A percentile compares a stretch with the other conserved stretches of the same genome.
Evolutionary conservation across 35 echinoderm and acorn worm genomes (phyloP).

Genomic region (Patiria miniata): DNA sequence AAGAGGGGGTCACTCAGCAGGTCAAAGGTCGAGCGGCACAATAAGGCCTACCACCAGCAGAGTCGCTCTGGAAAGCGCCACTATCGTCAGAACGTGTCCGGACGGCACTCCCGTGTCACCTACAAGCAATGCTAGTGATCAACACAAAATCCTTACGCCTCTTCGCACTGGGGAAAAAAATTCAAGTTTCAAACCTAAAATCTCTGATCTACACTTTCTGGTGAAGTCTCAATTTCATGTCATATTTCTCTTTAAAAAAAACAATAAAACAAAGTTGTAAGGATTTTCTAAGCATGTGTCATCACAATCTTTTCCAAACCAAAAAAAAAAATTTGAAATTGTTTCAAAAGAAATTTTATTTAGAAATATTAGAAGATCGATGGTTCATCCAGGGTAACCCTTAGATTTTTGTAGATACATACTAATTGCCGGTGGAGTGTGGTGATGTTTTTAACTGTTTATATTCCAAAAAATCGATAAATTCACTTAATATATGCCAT

Average conservation of each 20-base stretch:
- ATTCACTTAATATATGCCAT: background rate
- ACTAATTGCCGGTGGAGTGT: background rate
- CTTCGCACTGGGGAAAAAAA: no score
- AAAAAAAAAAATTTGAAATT: background rate
- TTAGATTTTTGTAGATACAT: background rate
- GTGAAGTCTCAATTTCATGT: no score
- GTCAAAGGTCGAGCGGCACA: conserved; percentile 74
- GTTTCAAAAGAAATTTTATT: background rate
- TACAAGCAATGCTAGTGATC: conserved; percentile 83
- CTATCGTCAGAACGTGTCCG: conserved; percentile 63
- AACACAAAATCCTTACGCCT: background rate
- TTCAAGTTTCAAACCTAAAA: background rate
- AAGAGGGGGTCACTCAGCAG: conserved; percentile 59
- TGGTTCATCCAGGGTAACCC: background rate
- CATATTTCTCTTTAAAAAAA: no score
- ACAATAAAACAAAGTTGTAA: no score
- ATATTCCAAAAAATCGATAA: background rate
- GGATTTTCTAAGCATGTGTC: background rate
- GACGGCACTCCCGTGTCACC: conserved; percentile 62
- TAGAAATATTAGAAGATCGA: no score
- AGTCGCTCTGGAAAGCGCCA: conserved; percentile 56
- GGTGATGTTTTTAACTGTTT: conserved; percentile 18
- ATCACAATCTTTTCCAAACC: background rate
- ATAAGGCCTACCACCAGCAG: conserved; percentile 90
- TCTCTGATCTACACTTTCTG: no score